A percentile compares a stretch with the other conserved stretches of the same genome.
Conservation (phyloP, 2,797 vertebrate species). For the Sebastes nivosus region DNA sequence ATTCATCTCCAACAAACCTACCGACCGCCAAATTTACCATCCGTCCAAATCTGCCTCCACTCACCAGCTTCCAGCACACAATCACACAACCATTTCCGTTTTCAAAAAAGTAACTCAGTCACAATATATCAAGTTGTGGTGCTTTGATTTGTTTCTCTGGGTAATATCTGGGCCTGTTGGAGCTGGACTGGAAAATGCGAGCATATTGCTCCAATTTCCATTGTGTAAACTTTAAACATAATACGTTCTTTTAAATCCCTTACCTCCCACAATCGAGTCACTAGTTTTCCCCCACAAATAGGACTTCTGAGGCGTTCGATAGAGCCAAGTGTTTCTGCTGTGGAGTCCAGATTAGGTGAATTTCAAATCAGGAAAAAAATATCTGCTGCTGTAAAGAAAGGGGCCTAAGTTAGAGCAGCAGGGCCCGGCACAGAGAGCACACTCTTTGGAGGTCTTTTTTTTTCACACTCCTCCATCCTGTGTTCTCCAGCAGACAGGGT, state of each 20-base stretch:
- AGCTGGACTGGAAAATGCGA: slow-evolving; percentile 18
- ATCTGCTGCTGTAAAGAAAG: slow-evolving; percentile 25
- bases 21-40: not conserved
- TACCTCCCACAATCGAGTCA: slow-evolving; percentile 14
- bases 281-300: slow-evolving; percentile 21
- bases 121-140: not conserved
- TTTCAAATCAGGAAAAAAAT: slow-evolving; percentile 41
- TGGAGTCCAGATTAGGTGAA: slow-evolving; percentile 20
- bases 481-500: slow-evolving; percentile 27
- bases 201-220: slow-evolving; percentile 24
- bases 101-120: not conserved
- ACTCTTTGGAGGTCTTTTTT: not conserved
- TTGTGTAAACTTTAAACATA: slow-evolving; percentile 41
- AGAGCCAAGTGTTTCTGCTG: slow-evolving; percentile 19
- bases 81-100: slow-evolving; percentile 4
- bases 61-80: slow-evolving; percentile 27
- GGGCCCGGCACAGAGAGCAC: not conserved
- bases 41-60: not conserved
- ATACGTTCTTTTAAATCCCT: slow-evolving; percentile 27
- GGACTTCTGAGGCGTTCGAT: not conserved
- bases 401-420: slow-evolving; percentile 22
- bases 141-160: slow-evolving; percentile 17
- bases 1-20: not conserved
- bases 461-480: slow-evolving; percentile 27
- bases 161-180: slow-evolving; percentile 3